phyloP scores from a whole-genome alignment of 2,888 invertebrate species.

The Alviniconcha strummeri region DNA sequence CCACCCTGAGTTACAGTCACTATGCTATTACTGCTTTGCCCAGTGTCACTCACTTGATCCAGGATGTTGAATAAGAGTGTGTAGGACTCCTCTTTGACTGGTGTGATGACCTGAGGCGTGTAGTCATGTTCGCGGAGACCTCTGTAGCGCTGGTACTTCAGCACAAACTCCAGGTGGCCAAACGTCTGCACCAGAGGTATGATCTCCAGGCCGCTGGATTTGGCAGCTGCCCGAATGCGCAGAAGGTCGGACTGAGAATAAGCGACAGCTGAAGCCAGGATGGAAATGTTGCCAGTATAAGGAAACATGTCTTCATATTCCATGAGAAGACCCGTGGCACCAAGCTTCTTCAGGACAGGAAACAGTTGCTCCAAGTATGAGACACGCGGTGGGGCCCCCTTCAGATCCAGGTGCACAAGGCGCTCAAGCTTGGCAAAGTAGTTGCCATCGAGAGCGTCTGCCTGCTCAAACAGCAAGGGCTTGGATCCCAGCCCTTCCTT shows the following conservation, averaged over 20 bases:
- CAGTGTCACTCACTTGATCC: slow-evolving; percentile 75
- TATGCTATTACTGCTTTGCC: no score
- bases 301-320: slow-evolving; percentile 94
- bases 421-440: slow-evolving; percentile 59
- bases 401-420: slow-evolving; percentile 87
- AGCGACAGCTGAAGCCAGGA: slow-evolving; percentile 76
- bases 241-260: slow-evolving; percentile 52
- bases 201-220: slow-evolving; percentile 78
- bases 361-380: slow-evolving; percentile 72
- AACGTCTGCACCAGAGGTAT: slow-evolving; percentile 89
- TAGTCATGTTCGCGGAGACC: slow-evolving; percentile 80
- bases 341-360: slow-evolving; percentile 64
- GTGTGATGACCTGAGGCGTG: slow-evolving; percentile 70
- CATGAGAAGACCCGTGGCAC: slow-evolving; percentile 85
- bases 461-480: slow-evolving; percentile 28
- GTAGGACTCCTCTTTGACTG: slow-evolving; percentile 73
- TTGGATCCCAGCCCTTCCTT: not conserved
- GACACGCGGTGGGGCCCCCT: slow-evolving; percentile 86
- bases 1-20: no score
- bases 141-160: slow-evolving; percentile 81
- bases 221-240: slow-evolving; percentile 80
- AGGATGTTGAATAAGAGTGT: slow-evolving; percentile 78
- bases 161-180: slow-evolving; percentile 86
- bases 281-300: slow-evolving; percentile 78
- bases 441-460: slow-evolving; percentile 25